Conservation (phyloP, 2,888 invertebrate species). For the Acheta domesticus region DNA sequence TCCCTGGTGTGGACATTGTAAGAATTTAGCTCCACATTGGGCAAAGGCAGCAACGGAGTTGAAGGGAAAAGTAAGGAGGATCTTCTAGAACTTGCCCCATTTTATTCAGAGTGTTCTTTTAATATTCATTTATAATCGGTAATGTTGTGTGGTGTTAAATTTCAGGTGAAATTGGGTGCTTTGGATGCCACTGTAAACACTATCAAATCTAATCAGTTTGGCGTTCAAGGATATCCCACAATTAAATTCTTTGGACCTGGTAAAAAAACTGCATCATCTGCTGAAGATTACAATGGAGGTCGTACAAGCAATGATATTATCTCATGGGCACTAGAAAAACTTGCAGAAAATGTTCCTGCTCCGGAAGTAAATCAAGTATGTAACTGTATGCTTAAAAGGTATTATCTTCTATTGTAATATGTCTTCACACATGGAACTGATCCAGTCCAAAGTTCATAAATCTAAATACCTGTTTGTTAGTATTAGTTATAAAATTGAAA, state of each 20-base stretch:
- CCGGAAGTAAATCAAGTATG: constrained; percentile 80
- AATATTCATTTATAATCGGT: background rate
- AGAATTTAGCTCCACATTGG: constrained; percentile 95
- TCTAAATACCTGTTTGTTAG: no score
- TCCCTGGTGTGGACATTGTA: constrained; percentile 96
- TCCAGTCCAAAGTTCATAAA: no score
- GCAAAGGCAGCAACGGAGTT: constrained; percentile 89
- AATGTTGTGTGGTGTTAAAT: background rate
- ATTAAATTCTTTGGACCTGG: constrained; percentile 87
- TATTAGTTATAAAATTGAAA: no score
- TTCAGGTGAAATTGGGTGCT: constrained; percentile 77
- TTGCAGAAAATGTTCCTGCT: constrained; percentile 82
- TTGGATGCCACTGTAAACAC: constrained; percentile 93
- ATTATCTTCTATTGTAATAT: no score
- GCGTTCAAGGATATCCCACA: constrained; percentile 73
- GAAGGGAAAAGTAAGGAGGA: constrained; percentile 75
- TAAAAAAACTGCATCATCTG: constrained; percentile 56
- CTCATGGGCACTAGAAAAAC: constrained; percentile 80
- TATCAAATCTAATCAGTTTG: constrained; percentile 49
- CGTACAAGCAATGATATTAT: constrained; percentile 88
- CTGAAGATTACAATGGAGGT: constrained; percentile 88
- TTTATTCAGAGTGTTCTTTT: background rate
- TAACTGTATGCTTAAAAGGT: no score
- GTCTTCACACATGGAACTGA: no score
- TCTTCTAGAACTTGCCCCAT: background rate